phyloP scores from a whole-genome alignment of 2,797 vertebrate genomes.

The Sebastes itinus region DNA sequence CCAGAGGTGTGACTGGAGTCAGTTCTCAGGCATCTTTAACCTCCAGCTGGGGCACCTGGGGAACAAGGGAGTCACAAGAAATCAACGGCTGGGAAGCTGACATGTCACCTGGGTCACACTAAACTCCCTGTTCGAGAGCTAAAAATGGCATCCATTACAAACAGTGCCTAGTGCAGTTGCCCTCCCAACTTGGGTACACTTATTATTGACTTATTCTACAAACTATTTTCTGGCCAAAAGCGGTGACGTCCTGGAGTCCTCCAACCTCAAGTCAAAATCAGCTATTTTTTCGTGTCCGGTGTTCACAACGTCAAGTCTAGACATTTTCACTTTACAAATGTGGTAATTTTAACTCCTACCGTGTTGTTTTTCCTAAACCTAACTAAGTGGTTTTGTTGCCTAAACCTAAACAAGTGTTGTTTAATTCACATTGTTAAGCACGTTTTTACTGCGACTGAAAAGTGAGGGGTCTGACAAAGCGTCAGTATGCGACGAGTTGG shows the following conservation, averaged over 20 bases:
- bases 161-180: background rate
- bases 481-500: too few relatives aligned
- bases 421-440: too few relatives aligned
- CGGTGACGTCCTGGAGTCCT: background rate
- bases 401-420: too few relatives aligned
- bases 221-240: background rate
- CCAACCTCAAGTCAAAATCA: too few relatives aligned
- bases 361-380: too few relatives aligned
- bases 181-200: background rate
- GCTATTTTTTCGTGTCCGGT: too few relatives aligned
- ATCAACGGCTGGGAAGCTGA: conserved; percentile 43
- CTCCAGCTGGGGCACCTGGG: conserved; percentile 32
- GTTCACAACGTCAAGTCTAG: too few relatives aligned
- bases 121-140: background rate
- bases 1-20: conserved; percentile 70
- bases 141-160: background rate
- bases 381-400: too few relatives aligned
- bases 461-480: too few relatives aligned
- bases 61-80: conserved; percentile 54
- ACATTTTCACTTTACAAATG: too few relatives aligned
- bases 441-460: too few relatives aligned
- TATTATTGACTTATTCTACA: background rate
- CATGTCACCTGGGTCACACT: conserved; percentile 38
- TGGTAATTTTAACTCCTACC: too few relatives aligned
- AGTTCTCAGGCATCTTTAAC: conserved; percentile 57